Evolutionary conservation across 2,797 vertebrate genomes (phyloP), one percentile per base, ranked within the genome.

Genomic region (Menidia menidia): DNA sequence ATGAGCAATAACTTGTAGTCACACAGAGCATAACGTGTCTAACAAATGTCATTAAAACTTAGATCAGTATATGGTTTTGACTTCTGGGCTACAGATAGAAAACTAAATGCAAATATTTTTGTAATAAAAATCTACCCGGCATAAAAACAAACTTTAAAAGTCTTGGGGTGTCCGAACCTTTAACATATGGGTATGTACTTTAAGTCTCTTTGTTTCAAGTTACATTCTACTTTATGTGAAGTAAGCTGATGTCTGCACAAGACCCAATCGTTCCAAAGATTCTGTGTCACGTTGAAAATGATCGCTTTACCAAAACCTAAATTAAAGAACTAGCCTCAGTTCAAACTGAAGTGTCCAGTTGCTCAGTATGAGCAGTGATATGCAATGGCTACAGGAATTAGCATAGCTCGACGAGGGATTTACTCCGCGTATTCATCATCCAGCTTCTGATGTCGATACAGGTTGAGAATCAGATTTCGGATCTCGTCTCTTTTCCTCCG

Each of bases 401-500:
- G 69, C 67, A 0, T 43, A 51, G 19, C 33, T 32, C 50, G 73
- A 43, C 52, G 53, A 56, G n/a, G 18, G 51, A 47, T 55, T 43
- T 51, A 18, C 60, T 33, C 39, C 42, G 2, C 16, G 47, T 41
- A 60, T 64, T 69, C 83, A 68, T 88, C 59, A 60, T 92, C 90
- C 92, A 93, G 71, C 66, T 94, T 93, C 71, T 96, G 97, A 78
- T 93, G 93, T 69, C 95, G 93, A 82, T 96, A 95, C 55, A 99
- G 91, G 76, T 95, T 94, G 69, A 99, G 93, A 65, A 99, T 94
- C 60, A 99, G 91, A 75, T 99, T 95, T 82, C 96, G 87, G 89
- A 99, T 97, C 86, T 97, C 94, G 57, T 99, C 96, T 68, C 98
- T 93, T 91, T 99, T 99, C 84, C 90, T 93, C 79, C 95, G 95